A percentile compares a stretch with the other conserved stretches of the same genome.
Conservation (phyloP, 2,888 invertebrate genomes). For the Tubiluchus corallicola region DNA sequence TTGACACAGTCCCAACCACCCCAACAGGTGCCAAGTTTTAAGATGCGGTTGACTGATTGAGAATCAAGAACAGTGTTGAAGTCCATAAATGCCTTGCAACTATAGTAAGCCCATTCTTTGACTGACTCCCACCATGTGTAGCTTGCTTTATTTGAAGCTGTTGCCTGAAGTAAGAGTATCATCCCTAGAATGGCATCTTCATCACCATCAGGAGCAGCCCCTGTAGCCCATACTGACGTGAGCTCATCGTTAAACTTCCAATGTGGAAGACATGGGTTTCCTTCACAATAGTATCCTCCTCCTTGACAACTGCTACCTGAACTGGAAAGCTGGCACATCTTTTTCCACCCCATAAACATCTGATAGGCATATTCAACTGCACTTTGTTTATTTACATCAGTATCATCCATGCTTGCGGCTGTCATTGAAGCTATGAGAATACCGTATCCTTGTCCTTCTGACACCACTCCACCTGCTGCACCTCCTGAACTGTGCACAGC, state of each 20-base stretch:
- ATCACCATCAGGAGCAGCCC: neutral
- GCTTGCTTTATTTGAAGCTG: neutral
- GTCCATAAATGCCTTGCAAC: constrained; percentile 1
- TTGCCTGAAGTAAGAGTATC: neutral
- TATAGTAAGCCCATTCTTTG: neutral
- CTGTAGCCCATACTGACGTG: neutral
- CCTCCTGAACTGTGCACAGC: neutral
- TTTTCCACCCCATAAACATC: neutral
- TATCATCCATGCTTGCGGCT: neutral
- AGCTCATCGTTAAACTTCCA: neutral
- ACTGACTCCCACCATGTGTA: neutral
- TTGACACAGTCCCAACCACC: neutral
- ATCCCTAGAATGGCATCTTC: neutral
- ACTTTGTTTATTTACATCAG: too few species aligned
- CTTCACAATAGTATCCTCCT: neutral
- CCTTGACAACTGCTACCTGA: neutral
- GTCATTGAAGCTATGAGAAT: neutral
- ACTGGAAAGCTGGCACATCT: neutral
- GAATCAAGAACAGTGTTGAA: neutral
- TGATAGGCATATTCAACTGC: neutral
- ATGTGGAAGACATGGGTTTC: neutral
- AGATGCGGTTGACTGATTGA: neutral
- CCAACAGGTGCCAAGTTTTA: neutral
- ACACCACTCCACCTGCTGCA: neutral
- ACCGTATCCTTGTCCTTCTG: neutral